Base-by-base conservation (phyloP, 2,888 invertebrate genomes). In the Thereva unica region DNA sequence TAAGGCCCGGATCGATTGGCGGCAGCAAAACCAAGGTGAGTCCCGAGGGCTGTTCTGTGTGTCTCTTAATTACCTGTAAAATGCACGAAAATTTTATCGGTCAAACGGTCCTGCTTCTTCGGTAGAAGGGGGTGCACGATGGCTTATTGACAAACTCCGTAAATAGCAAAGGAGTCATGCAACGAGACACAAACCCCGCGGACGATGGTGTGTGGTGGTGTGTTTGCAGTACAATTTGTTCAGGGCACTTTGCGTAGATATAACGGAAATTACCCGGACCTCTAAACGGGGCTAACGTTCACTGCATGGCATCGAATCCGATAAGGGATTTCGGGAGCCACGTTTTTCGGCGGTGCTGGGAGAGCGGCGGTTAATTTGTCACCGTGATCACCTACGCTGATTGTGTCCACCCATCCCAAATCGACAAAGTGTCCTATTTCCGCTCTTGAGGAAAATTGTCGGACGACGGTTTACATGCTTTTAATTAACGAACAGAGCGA, bases 21-120 rank as follows among this genome's bases (percentile, higher is more conserved):
- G 95, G 96, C 64, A 93, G 93, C 77, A 96, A 95, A 82, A 94
- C 95, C 44, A 96, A 95, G 90, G 95, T 95, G 80, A 82, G 77
- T 61, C 23, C 2, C 23, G 23, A 23, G 23, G 23, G 49, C 35
- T 50, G 50, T 55, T 8, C 37, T 59, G 41, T 59, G 45, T 59
- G 61, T 61, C 45, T 23, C 12, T 50, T 61, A 61, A 61, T 61
- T 61, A 50, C 61, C 49, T 61, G 49, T 38, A 50, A 50, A 61
- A 61, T 61, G 61, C 49, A 61, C 40, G 61, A 50, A 61, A 61
- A 49, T 49, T 47, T 50, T 49, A 61, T 50, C 61, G 41, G 23
- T 23, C 23, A n/a, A 5, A 6, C 50, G 37, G 50, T 34, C 47
- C 41, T 61, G 57, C 40, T 49, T 4, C 35, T 6, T 8, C 37